Conservation (phyloP, 2,888 invertebrate species). For the Sussaba pulchella region DNA sequence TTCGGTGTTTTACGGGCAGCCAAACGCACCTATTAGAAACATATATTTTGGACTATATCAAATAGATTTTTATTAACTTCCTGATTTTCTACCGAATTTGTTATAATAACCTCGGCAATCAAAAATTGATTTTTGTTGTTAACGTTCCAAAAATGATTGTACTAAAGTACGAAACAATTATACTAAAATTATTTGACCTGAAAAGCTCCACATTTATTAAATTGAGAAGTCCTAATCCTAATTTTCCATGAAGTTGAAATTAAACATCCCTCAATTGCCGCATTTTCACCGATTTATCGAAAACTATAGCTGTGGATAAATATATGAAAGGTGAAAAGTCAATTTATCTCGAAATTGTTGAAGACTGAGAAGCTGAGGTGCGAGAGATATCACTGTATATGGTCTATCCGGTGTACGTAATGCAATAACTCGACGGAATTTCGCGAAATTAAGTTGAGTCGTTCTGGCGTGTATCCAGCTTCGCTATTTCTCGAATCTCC, state of each 20-base stretch:
- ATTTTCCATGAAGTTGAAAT: not conserved
- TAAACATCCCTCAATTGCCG: not conserved
- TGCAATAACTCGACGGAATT: conserved; percentile 14
- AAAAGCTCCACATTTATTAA: too few relatives aligned
- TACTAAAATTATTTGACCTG: too few relatives aligned
- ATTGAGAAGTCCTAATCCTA: too few relatives aligned
- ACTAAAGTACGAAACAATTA: too few relatives aligned
- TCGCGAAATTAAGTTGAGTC: conserved; percentile 7
- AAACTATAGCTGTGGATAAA: not conserved
- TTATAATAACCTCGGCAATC: too few relatives aligned
- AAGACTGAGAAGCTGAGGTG: not conserved
- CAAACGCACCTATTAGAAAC: too few relatives aligned
- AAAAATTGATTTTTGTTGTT: too few relatives aligned
- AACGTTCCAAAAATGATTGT: too few relatives aligned
- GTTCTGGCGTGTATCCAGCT: conserved; percentile 6
- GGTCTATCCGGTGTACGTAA: conserved; percentile 9
- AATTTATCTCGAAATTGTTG: not conserved
- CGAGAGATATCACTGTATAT: not conserved
- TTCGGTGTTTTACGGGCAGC: too few relatives aligned
- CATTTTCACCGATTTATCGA: not conserved
- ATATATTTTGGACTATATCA: too few relatives aligned
- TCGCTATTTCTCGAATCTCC: conserved; percentile 14
- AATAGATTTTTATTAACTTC: too few relatives aligned
- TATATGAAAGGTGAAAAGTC: not conserved
- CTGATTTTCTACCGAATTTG: too few relatives aligned